phyloP scores from a whole-genome alignment of 2,888 invertebrate species.

The Perizoma flavofasciatum region DNA sequence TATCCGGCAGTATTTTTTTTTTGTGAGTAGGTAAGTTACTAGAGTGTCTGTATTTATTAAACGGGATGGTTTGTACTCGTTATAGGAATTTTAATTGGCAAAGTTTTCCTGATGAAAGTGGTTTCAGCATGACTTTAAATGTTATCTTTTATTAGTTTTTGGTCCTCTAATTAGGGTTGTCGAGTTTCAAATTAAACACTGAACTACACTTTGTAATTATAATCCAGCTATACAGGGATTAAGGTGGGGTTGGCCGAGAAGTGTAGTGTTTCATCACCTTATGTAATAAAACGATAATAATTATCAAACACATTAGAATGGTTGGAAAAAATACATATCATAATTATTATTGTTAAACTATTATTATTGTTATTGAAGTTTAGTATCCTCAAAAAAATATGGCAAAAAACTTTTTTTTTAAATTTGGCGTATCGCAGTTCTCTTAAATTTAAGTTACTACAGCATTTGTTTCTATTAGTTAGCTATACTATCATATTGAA shows the following conservation, averaged over 20 bases:
- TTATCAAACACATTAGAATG: too few relatives aligned
- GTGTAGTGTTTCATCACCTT: too few relatives aligned
- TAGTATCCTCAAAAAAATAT: too few relatives aligned
- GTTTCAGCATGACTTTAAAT: conserved; percentile 68
- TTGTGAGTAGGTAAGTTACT: background rate
- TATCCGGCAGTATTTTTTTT: background rate
- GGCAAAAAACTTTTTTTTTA: too few relatives aligned
- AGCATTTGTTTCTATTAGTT: too few relatives aligned
- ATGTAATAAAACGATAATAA: too few relatives aligned
- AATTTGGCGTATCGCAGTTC: too few relatives aligned
- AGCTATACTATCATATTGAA: too few relatives aligned
- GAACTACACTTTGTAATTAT: conserved; percentile 50
- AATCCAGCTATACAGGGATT: conserved; percentile 8
- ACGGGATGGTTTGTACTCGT: conserved; percentile 77
- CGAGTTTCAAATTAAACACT: conserved; percentile 68
- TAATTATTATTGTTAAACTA: too few relatives aligned
- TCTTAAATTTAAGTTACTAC: too few relatives aligned
- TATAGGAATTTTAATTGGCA: conserved; percentile 80
- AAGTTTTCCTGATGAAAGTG: conserved; percentile 82
- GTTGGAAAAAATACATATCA: too few relatives aligned
- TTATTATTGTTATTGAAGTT: too few relatives aligned
- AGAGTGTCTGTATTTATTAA: conserved; percentile 78
- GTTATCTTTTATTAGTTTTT: conserved; percentile 81
- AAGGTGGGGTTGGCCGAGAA: background rate
- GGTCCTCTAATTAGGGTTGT: conserved; percentile 75